phyloP scores from a whole-genome alignment of 1,140 invertebrate genomes.

The Pogonognathellus flavescens region DNA sequence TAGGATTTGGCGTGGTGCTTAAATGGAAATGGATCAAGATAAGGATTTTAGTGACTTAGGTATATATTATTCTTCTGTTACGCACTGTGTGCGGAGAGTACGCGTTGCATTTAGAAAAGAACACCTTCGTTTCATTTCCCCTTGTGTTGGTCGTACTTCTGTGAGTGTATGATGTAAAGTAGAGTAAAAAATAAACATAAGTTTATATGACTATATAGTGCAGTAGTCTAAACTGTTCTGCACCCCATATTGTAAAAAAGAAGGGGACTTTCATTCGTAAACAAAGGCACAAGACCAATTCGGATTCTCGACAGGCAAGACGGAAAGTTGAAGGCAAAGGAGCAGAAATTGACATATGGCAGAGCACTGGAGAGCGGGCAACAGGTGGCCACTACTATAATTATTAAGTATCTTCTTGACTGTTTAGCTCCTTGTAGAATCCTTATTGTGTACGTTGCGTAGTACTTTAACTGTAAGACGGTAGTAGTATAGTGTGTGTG shows the following conservation, averaged over 20 bases:
- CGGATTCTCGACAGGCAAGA: slow-evolving; percentile 25
- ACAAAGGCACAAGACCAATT: slow-evolving; percentile 46
- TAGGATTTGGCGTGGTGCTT: neutral
- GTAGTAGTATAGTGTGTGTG: no score
- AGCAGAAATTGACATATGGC: slow-evolving; percentile 50
- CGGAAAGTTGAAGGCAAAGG: slow-evolving; percentile 42
- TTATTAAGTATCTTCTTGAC: slow-evolving; percentile 9
- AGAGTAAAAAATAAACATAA: neutral
- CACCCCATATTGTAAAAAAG: neutral
- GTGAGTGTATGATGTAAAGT: neutral
- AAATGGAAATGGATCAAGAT: neutral
- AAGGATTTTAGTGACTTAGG: neutral
- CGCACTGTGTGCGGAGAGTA: neutral
- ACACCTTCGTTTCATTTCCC: slow-evolving; percentile 14
- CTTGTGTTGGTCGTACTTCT: neutral
- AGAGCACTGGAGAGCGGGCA: slow-evolving; percentile 44
- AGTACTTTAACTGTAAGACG: no score
- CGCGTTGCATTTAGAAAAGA: neutral
- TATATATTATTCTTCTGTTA: no score
- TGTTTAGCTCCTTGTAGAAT: neutral
- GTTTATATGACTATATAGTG: neutral
- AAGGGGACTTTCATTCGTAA: slow-evolving; percentile 29
- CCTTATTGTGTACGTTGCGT: no score
- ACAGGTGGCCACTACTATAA: slow-evolving; percentile 39
- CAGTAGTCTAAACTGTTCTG: no score